Evolutionary conservation across 2,113 vertebrate genomes (phyloP), one percentile per base, ranked within the genome.

Genomic region (Nycticebus coucang): DNA sequence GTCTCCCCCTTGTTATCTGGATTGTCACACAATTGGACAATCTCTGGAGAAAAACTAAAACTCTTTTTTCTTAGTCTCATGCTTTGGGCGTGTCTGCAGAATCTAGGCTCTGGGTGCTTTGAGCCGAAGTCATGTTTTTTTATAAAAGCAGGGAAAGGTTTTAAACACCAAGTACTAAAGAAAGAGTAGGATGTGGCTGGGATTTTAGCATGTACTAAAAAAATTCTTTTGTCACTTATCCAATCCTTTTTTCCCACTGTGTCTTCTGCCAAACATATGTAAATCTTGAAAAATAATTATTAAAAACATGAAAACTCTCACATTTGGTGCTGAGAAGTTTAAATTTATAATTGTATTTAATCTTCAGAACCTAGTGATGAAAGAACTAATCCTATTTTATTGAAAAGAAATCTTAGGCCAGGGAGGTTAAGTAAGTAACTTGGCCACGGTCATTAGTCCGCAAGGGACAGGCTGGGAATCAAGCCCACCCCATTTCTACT

Each of bases 381-480:
- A 91, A 45, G 60, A 82, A 87, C 71, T 87, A 94, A 94, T 91
- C 59, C 74, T 83, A 53, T 87, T 93, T 89, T 35, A 85, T n/a
- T 66, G 45, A 41, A 92, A 83, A 94, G 89, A 96, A 95, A 96
- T 83, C 6, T 91, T 92, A 96, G 69, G 80, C 21, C 21, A 62
- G 35, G 37, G 24, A 91, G 71, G 79, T 71, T 91, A 83, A 93
- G 50, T 88, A 83, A 93, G 37, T 88, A 89, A 81, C 50, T 83
- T 64, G 37, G 18, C 17, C 41, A 79, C 91, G 79, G 89, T 89
- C 75, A 81, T 87, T 77, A 69, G 62, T 4, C 50, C 74, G 22
- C 50, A 35, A n/a, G 19, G 3, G 24, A 35, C 4, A 82, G 59
- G 41, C 62, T 75, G 41, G 81, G 37, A 91, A 68, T 17, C 15